Base-by-base conservation (phyloP, 2,113 vertebrate species). In the Copsychus sechellarum region DNA sequence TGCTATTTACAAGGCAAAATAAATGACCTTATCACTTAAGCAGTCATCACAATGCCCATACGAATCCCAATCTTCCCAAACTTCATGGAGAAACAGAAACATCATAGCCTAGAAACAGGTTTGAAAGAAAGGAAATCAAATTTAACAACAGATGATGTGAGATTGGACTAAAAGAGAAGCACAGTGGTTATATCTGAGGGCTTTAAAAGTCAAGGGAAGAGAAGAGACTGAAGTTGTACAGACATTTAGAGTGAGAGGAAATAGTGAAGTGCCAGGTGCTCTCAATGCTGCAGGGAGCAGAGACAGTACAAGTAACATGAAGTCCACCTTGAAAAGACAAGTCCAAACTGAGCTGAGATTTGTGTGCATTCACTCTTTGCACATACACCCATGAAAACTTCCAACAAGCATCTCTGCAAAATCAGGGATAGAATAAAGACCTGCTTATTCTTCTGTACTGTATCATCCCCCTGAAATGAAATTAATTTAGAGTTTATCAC, bases 91-190 rank as follows among this genome's bases (percentile, higher is more conserved):
- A 92, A 92, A 93, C 3, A 88, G 77, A 92, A 96, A 92, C 4
- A 7, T 34, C 89, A 73, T 36, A 92, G 82, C 86, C 82, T 95
- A 92, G 66, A 90, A 91, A 91, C 57, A 77, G 66, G 54, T 79
- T 94, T 92, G 80, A 87, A 87, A 91, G 78, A 90, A 86, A 93
- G 74, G 84, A 86, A 91, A 86, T 88, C 54, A 86, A 92, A 58
- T 70, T 89, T 91, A 89, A 86, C 62, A 82, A 79, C 12, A 87
- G 84, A 50, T 38, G n/a, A 56, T 91, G 50, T 65, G 58, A 93
- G 67, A 70, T 0, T 50, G 34, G 56, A 73, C 45, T 81, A 19
- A 50, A 92, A 90, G 53, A 80, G 72, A 70, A 88, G 48, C 14
- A 54, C 51, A 53, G 57, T 19, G 43, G 18, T 66, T 82, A 42